Evolutionary conservation across 2,797 vertebrate species (phyloP).

Genomic region (Alosa sapidissima): DNA sequence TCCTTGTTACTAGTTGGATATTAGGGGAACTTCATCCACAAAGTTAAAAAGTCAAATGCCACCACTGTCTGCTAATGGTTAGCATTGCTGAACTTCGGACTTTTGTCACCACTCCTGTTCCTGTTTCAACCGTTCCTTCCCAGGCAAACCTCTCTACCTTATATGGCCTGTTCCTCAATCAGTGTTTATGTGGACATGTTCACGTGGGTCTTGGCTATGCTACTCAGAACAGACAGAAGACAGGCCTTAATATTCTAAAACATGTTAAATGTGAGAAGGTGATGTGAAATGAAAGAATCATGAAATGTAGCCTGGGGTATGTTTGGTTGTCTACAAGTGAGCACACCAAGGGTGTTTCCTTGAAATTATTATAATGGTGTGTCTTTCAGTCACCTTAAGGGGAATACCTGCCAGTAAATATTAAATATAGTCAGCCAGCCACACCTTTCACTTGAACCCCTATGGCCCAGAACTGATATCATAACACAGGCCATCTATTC

Average conservation of each 20-base stretch:
- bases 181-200: not conserved
- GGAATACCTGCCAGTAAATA: not conserved
- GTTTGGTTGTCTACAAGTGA: too few species aligned
- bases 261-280: too few species aligned
- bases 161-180: not conserved
- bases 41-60: not conserved
- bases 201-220: too few species aligned
- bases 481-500: not conserved
- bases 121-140: not conserved
- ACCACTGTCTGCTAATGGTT: not conserved
- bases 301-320: too few species aligned
- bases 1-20: not conserved
- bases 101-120: not conserved
- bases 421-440: not conserved
- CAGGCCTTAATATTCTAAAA: too few species aligned
- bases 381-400: not conserved
- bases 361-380: too few species aligned
- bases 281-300: too few species aligned
- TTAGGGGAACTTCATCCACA: not conserved
- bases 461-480: not conserved
- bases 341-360: too few species aligned
- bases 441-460: not conserved
- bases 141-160: not conserved
- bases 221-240: not conserved
- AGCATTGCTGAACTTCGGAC: not conserved